Conservation (phyloP, 2,797 vertebrate species). For the Pantherophis vulpinus region DNA sequence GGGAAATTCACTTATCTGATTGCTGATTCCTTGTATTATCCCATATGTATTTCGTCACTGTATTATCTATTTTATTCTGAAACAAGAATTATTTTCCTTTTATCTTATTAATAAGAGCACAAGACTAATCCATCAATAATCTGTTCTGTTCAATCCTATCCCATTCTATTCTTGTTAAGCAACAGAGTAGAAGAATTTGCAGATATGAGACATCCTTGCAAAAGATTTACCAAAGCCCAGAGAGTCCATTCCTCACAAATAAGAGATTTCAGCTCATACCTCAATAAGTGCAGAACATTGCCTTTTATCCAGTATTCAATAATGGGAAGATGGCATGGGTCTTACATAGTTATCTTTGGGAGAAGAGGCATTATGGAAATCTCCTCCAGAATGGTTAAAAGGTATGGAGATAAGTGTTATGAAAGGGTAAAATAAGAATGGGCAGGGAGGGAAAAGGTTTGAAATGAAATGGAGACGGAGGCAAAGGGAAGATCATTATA, state of each 20-base stretch:
- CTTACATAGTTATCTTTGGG: background rate
- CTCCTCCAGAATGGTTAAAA: background rate
- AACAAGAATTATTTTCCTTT: background rate
- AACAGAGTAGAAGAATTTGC: background rate
- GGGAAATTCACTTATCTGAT: background rate
- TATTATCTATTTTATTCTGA: background rate
- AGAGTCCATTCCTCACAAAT: background rate
- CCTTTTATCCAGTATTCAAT: background rate
- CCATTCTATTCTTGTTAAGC: too few species aligned
- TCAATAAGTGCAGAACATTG: background rate
- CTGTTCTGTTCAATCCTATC: background rate
- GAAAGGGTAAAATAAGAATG: background rate
- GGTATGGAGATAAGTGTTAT: background rate
- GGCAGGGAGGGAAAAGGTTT: background rate
- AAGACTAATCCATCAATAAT: background rate
- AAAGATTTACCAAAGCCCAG: background rate
- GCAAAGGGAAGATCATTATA: background rate
- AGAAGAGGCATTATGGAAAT: background rate
- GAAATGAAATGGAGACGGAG: background rate
- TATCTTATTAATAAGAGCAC: background rate
- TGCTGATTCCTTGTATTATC: background rate
- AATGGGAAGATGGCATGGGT: background rate
- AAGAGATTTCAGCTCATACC: background rate
- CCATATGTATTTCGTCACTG: background rate
- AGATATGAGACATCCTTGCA: background rate